phyloP scores from a whole-genome alignment of 2,888 invertebrate species.

The Stenolophus ochropezus region DNA sequence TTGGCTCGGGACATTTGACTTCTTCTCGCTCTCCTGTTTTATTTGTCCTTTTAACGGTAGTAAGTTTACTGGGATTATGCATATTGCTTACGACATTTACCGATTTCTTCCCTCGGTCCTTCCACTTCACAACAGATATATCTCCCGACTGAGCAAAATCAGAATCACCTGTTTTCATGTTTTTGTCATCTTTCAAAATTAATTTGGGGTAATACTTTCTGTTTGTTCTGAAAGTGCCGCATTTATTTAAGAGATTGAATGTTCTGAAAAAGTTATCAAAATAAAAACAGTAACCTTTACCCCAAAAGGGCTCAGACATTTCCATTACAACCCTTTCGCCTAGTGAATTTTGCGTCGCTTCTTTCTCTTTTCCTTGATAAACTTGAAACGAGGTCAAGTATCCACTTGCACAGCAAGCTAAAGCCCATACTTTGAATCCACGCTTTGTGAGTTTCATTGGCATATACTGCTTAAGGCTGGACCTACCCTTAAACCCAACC shows the following conservation, averaged over 20 bases:
- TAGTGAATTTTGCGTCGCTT: conserved; percentile 18
- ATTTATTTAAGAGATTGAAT: conserved; percentile 62
- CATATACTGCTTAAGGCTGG: conserved; percentile 58
- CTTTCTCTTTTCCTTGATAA: conserved; percentile 37
- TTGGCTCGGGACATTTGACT: conserved; percentile 64
- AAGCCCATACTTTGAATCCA: conserved; percentile 52
- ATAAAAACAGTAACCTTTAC: conserved; percentile 32
- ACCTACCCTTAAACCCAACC: conserved; percentile 60
- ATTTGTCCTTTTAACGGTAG: conserved; percentile 63
- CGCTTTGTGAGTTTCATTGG: conserved; percentile 52
- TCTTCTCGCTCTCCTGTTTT: conserved; percentile 64
- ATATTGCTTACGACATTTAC: conserved; percentile 64
- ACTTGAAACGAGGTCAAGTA: conserved; percentile 29
- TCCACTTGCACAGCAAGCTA: conserved; percentile 42
- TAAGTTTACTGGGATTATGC: conserved; percentile 62
- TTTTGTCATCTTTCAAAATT: conserved; percentile 64
- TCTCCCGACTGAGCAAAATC: conserved; percentile 63
- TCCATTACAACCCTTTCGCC: conserved; percentile 43
- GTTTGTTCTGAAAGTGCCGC: conserved; percentile 66
- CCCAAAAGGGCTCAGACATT: conserved; percentile 25
- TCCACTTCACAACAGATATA: conserved; percentile 66
- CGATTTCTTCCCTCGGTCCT: conserved; percentile 66
- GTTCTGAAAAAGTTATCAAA: conserved; percentile 65
- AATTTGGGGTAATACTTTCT: conserved; percentile 65
- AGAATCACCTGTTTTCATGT: conserved; percentile 63